Percentiles rank a stretch among this genome's conserved stretches.
These are phyloP conservation scores for Luffia ferchaultella DNA, from an alignment of 2,888 invertebrate species.

Conservation along the genomic window DNA sequence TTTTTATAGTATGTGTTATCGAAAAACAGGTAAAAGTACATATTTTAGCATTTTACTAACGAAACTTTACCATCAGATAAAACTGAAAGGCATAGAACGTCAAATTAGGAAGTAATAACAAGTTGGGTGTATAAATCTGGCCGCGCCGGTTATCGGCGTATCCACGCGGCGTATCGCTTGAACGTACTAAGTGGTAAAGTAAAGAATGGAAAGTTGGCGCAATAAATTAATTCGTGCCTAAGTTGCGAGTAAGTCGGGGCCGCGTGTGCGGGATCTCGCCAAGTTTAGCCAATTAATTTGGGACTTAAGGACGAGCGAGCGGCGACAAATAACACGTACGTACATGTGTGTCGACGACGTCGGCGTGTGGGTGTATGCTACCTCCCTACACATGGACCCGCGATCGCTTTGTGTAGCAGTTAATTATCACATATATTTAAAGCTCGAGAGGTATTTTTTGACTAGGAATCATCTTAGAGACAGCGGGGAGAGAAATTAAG, in stretches of 20 bases:
- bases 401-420: no score
- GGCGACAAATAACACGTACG: conserved; percentile 37
- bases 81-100: not conserved
- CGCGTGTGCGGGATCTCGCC: conserved; percentile 41
- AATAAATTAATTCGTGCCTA: conserved; percentile 62
- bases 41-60: not conserved
- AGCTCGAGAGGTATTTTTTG: no score
- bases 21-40: no score
- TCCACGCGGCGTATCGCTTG: conserved; percentile 19
- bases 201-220: conserved; percentile 59
- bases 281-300: conserved; percentile 63
- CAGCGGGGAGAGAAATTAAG: no score
- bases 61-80: conserved; percentile 13
- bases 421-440: no score
- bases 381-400: not conserved
- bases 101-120: not conserved
- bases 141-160: conserved; percentile 21
- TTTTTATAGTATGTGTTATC: no score
- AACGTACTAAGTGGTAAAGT: conserved; percentile 46
- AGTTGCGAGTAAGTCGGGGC: conserved; percentile 39
- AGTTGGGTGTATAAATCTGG: conserved; percentile 13
- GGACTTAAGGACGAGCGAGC: conserved; percentile 39
- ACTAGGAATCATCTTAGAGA: no score
- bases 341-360: not conserved
- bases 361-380: not conserved